Base-by-base conservation (phyloP, 23 tunicate genomes). In the Corella eumyota region DNA sequence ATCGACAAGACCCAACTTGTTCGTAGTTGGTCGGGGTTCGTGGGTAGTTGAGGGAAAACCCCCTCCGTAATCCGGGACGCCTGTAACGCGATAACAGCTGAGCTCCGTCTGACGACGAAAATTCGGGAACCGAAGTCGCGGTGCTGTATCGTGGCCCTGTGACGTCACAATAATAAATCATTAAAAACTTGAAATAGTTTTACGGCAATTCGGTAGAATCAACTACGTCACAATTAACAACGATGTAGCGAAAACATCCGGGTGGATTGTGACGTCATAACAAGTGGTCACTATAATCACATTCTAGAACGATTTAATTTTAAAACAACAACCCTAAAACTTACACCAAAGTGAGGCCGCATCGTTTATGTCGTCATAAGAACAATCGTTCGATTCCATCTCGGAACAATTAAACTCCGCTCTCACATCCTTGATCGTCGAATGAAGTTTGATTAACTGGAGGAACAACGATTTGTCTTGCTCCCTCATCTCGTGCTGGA, bases 401-500 rank as follows among this genome's bases (percentile, higher is more conserved):
- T 75, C 83, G 0, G 40, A 62, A 32, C 62, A 72, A 23, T 73
- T 88, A 46, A 88, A 28, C 3, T 88, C 81, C 7, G 52, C 36
- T 62, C 83, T 65, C n/a, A 88, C 47, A 30, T 88, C 96, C 57
- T 88, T 78, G 34, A 88, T 73, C 27, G 82, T 62, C 15, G 77
- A 34, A 47, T 88, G 78, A 17, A 88, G 68, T 55, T 88, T 88
- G 36, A 73, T 75, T 32, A 88, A 77, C 55, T 88, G 96, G 4
- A 88, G 77, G 54, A 88, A 79, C 1, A 88, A 68, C 1, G 96
- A 61, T 63, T 88, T 88, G 55, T 88, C 96, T 73, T 88, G 96
- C 44, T 88, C 96, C 38, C 96, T 36, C 88, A 88, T 78, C 61
- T 88, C 96, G 40, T 88, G 82, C 96, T 88, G 11, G 21, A 59